Evolutionary conservation across 2,797 vertebrate species (phyloP).

Genomic region (Cuculus canorus): DNA sequence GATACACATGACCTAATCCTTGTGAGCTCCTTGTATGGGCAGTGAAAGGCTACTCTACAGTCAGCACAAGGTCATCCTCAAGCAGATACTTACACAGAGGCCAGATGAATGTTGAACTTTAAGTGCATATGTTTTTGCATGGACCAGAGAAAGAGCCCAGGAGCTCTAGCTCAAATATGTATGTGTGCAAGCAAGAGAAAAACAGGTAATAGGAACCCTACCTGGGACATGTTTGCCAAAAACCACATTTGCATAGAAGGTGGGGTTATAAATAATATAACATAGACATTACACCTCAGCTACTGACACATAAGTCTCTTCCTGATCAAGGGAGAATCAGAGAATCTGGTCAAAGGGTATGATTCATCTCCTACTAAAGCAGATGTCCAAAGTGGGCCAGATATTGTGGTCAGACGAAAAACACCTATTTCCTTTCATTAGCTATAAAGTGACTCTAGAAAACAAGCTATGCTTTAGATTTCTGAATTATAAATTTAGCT

Average conservation of each 20-base stretch:
- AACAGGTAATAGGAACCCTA: neutral
- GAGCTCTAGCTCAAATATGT: neutral
- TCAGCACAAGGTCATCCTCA: neutral
- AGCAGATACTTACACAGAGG: neutral
- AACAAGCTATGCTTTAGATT: neutral
- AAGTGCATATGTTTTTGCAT: neutral
- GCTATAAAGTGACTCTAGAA: neutral
- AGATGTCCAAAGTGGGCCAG: neutral
- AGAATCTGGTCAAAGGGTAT: neutral
- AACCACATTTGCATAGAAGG: neutral
- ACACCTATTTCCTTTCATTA: neutral
- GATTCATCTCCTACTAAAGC: neutral
- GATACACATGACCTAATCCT: neutral
- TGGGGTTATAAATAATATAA: neutral
- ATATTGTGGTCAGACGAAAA: neutral
- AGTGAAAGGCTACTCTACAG: neutral
- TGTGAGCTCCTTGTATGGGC: neutral
- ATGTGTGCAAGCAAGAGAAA: neutral
- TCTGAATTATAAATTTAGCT: neutral
- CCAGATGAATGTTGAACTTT: neutral
- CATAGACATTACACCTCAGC: neutral
- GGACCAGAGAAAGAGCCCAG: neutral
- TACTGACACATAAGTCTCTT: neutral
- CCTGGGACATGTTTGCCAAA: neutral
- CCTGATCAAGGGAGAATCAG: neutral